phyloP scores from a whole-genome alignment of 2,797 vertebrate genomes.

The Echiichthys vipera region DNA sequence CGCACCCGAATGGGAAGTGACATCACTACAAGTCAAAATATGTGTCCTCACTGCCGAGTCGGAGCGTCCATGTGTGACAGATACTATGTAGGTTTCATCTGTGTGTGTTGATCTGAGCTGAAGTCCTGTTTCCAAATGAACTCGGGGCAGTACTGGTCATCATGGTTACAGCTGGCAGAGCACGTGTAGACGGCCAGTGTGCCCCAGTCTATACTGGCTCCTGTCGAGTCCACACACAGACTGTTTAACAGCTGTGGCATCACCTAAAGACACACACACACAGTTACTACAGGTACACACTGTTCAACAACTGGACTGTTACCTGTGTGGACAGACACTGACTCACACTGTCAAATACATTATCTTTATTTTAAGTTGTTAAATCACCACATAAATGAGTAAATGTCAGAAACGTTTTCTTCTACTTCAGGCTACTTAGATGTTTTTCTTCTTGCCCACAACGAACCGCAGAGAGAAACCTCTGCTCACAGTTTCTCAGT shows the following conservation, averaged over 20 bases:
- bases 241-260: slow-evolving; percentile 97
- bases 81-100: slow-evolving; percentile 18
- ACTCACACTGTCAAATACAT: neutral
- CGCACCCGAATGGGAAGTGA: neutral
- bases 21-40: neutral
- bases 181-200: slow-evolving; percentile 91
- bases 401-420: neutral
- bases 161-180: slow-evolving; percentile 76
- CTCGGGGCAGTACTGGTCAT: slow-evolving; percentile 83
- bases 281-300: neutral
- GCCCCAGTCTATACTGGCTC: slow-evolving; percentile 95
- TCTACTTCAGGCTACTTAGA: neutral
- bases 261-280: slow-evolving; percentile 81
- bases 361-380: neutral
- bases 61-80: neutral
- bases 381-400: neutral
- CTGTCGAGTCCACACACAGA: slow-evolving; percentile 91
- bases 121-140: slow-evolving; percentile 98
- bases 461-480: neutral
- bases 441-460: neutral
- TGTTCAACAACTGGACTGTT: neutral
- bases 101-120: slow-evolving; percentile 58
- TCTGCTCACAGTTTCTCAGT: neutral
- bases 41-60: neutral
- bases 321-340: neutral